Evolutionary conservation across 2,888 invertebrate species (phyloP).

Genomic region (Frankliniella intonsa): DNA sequence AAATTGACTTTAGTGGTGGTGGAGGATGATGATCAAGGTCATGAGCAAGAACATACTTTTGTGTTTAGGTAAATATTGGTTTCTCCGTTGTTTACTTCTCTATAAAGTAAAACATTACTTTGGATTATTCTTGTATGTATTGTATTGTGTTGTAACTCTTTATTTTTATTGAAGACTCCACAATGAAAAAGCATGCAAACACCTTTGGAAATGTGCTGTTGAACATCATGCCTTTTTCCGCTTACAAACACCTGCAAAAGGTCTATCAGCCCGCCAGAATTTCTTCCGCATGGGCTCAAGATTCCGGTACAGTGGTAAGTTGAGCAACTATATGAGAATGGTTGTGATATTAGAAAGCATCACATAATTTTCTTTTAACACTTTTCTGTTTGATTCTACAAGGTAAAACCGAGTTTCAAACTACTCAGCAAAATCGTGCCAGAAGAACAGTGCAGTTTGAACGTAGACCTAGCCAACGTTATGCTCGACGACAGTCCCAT

Average conservation of each 20-base stretch:
- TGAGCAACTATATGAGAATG: neutral
- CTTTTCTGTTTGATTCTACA: slow-evolving; percentile 50
- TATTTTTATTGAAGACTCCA: slow-evolving; percentile 55
- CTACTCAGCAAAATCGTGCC: slow-evolving; percentile 84
- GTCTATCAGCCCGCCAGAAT: slow-evolving; percentile 84
- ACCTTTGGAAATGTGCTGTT: slow-evolving; percentile 99
- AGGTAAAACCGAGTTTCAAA: slow-evolving; percentile 97
- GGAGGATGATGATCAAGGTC: slow-evolving; percentile 95
- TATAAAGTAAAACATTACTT: neutral
- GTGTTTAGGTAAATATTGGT: slow-evolving; percentile 67
- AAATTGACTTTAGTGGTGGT: slow-evolving; percentile 95
- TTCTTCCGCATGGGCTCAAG: slow-evolving; percentile 98
- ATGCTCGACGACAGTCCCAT: slow-evolving; percentile 88
- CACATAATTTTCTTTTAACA: neutral
- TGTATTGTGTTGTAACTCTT: neutral
- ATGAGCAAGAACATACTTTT: slow-evolving; percentile 97
- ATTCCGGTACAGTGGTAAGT: slow-evolving; percentile 69
- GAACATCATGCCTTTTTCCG: slow-evolving; percentile 99
- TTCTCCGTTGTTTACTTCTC: slow-evolving; percentile 32
- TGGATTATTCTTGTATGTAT: slow-evolving; percentile 12
- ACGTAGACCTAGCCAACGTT: slow-evolving; percentile 92
- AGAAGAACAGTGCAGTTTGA: slow-evolving; percentile 94
- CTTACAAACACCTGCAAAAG: slow-evolving; percentile 81
- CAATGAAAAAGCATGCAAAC: slow-evolving; percentile 98
- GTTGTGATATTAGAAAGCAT: slow-evolving; percentile 10